Evolutionary conservation across 2,113 vertebrate genomes (phyloP), one percentile per base, ranked within the genome.

Genomic region (Halichoeres trimaculatus): DNA sequence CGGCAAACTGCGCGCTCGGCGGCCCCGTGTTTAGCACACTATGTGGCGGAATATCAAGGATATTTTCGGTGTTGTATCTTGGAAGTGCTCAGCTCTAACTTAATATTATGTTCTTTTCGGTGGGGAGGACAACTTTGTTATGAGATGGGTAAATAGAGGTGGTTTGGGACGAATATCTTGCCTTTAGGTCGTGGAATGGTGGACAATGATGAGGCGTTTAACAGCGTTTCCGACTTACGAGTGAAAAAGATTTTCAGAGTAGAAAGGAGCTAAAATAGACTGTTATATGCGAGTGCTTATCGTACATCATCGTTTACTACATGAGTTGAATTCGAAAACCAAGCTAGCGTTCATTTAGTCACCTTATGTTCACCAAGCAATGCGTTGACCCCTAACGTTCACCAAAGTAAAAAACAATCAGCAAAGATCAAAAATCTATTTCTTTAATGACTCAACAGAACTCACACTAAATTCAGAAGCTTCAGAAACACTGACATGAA

Each of bases 231-330:
- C n/a, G 53, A 30, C 53, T 38, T 51, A 79, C 76, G 58, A 64
- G 12, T 81, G 80, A 62, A 43, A 47, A 40, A 56, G 38, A 51
- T 51, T 66, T 13, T 26, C 10, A 40, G 19, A 51, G 26, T 6
- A 20, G 8, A 36, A 23, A 8, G n/a, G 51, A 57, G 7, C 59
- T 45, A 35, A 78, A 76, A 16, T 70, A 22, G 38, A 6, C 40
- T 58, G 74, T 74, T 79, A 63, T 79, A 86, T 86, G 56, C 48
- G 77, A 43, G 93, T 93, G 92, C 91, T 94, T 93, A 85, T 86
- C 82, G 61, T 86, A 90, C 91, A 76, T 89, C 30, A 62, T 74
- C 57, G 47, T 48, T 53, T 45, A 6, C 4, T 17, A 53, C 5
- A 26, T n/a, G 40, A 48, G 43, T 4, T 19, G 51, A 19, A 59